Evolutionary conservation across 2,113 vertebrate genomes (phyloP), one percentile per base, ranked within the genome.

Genomic region (Apaloderma vittatum): DNA sequence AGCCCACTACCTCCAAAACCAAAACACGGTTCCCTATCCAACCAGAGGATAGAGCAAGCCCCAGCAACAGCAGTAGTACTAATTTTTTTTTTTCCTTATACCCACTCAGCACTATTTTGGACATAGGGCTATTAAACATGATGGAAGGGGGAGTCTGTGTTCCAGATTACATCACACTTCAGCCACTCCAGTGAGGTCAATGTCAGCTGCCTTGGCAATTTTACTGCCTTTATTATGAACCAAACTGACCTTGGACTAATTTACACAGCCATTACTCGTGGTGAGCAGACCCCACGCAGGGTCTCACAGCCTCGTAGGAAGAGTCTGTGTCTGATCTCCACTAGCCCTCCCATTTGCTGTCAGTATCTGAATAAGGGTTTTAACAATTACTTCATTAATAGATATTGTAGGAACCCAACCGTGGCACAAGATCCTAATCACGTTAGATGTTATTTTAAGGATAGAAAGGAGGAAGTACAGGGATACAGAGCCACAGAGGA

Each of bases 101-200:
- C 32, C 30, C n/a, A 24, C 32, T 93, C 73, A 77, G 80, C 61
- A 58, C 23, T 78, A 23, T 72, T 68, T 75, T 75, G 73, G 52
- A 84, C 48, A 52, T 11, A 16, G 45, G 62, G 13, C n/a, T 78
- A 68, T 84, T 78, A 74, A 80, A 65, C 12, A 9, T 11, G 61
- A 54, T 72, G 49, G 75, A 83, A 88, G 27, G 21, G 49, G 40
- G 55, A 90, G 48, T 23, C 45, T 49, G 48, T 12, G 46, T 75
- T 88, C 86, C 76, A 48, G 70, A 68, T 71, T 80, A 89, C 83
- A 72, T 86, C 94, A 91, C 61, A 65, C 11, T 83, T 52, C 29
- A 88, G 52, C 63, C 73, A 48, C 78, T 67, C 79, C 10, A 1
- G 43, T 2, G 4, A 92, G 75, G 75, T 93, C 82, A 71, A 20